A percentile compares a stretch with the other conserved stretches of the same genome.
Evolutionary conservation across 2,797 vertebrate species (phyloP).

Genomic region (Girardinus metallicus): DNA sequence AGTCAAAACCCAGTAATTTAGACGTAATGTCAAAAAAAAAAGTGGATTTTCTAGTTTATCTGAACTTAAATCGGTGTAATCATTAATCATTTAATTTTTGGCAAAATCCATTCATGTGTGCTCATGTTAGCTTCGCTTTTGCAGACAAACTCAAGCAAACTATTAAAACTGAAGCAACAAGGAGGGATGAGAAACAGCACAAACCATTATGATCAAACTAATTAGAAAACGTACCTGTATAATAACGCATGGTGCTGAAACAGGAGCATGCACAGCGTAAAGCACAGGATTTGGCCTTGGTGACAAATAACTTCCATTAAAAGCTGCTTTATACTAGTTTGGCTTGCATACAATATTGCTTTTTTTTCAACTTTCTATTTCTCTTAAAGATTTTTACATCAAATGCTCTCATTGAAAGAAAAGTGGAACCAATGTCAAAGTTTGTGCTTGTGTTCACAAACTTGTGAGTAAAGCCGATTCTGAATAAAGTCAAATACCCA

Average conservation of each 20-base stretch:
- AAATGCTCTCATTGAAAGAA: not conserved
- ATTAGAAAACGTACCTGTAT: slow-evolving; percentile 33
- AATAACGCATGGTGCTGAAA: slow-evolving; percentile 16
- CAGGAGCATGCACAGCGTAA: slow-evolving; percentile 8
- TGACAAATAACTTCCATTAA: slow-evolving; percentile 66
- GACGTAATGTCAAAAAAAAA: too few relatives aligned
- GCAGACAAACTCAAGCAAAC: not conserved
- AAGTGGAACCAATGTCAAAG: not conserved
- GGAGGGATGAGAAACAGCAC: not conserved
- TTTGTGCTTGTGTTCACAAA: not conserved
- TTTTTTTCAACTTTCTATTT: too few relatives aligned
- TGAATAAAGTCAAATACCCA: not conserved
- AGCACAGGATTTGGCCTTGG: slow-evolving; percentile 37
- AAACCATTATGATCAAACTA: not conserved
- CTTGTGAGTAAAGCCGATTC: not conserved
- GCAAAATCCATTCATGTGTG: not conserved
- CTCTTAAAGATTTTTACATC: too few relatives aligned
- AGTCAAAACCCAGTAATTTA: not conserved
- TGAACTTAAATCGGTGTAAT: not conserved
- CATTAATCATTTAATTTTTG: not conserved
- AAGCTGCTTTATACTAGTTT: slow-evolving; percentile 5
- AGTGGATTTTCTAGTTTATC: not conserved
- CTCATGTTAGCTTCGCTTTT: not conserved
- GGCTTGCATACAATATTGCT: not conserved
- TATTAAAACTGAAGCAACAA: not conserved